Evolutionary conservation across 2,113 vertebrate species (phyloP), one percentile per base, ranked within the genome.

Genomic region (Oryzias javanicus): DNA sequence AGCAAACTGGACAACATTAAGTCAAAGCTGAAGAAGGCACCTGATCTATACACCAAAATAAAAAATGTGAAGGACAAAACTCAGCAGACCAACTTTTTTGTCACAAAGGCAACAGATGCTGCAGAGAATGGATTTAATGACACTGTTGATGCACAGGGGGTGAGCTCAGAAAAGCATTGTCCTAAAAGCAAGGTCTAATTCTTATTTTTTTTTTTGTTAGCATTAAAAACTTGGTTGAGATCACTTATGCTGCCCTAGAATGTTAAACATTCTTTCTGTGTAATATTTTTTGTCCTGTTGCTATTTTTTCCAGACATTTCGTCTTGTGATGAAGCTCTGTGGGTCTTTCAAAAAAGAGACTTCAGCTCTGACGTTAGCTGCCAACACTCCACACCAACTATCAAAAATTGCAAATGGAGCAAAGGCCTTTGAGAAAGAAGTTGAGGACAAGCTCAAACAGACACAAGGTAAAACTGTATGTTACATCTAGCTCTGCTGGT

Each of bases 371-470:
- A 67, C 57, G 19, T n/a, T 60, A 63, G 86, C 80, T 3, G 67
- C 79, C 18, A 70, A 81, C 68, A 88, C 80, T 4, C 67, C 83
- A 60, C 64, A 89, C 58, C 93, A 78, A 61, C 80, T 94, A 48
- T 90, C 88, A 64, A 79, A 69, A 29, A 78, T 96, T 25, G 87
- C 84, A 73, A 74, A 86, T 53, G 90, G 88, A 60, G 90, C 86
- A 12, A 78, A 91, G 81, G 88, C 86, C 27, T 8, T 94, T 60
- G 89, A 87, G 63, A 84, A 67, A 66, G 83, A 91, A 29, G 75
- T 91, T 42, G 86, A 93, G 67, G 86, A 91, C 52, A 94, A 94
- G 83, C 86, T 91, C 13, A 83, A 56, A 70, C 85, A 87, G 81
- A 87, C 93, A 79, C 78, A 88, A 91, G 94, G 95, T 95, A 78